A percentile compares a stretch with the other conserved stretches of the same genome.
Evolutionary conservation across 2,113 vertebrate genomes (phyloP).

Genomic region (Gopherus evgoodei): DNA sequence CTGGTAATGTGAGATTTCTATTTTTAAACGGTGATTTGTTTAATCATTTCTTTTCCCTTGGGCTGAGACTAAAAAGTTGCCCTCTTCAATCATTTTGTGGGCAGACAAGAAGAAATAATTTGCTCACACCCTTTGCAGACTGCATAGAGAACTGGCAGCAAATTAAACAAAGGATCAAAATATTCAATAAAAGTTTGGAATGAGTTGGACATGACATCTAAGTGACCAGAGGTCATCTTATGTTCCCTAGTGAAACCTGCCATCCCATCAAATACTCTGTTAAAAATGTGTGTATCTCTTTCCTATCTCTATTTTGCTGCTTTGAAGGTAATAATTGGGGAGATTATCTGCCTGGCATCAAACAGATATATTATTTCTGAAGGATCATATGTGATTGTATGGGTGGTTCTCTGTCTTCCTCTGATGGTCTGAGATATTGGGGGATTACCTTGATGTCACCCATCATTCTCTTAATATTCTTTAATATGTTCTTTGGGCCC

Average conservation of each 20-base stretch:
- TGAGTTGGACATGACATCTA: conserved; percentile 13
- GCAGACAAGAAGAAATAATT: conserved; percentile 61
- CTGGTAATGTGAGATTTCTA: conserved; percentile 56
- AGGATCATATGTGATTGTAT: neutral
- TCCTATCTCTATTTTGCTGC: neutral
- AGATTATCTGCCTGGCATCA: neutral
- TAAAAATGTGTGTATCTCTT: neutral
- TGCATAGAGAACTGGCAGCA: neutral
- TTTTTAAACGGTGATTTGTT: conserved; percentile 68
- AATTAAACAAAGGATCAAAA: conserved; percentile 25
- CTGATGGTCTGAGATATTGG: neutral
- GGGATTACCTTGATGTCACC: neutral
- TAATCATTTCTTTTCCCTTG: conserved; percentile 67
- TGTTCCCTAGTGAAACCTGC: neutral
- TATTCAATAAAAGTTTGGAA: conserved; percentile 26
- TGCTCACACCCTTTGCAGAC: conserved; percentile 27
- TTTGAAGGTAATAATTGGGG: neutral
- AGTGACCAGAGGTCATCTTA: neutral
- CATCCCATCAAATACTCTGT: neutral
- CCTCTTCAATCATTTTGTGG: conserved; percentile 41
- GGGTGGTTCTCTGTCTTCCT: neutral
- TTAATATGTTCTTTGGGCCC: neutral
- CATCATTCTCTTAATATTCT: neutral
- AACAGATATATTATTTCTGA: neutral
- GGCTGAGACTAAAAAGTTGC: conserved; percentile 56